Evolutionary conservation across 2,888 invertebrate genomes (phyloP).

Genomic region (Baronia brevicornis): DNA sequence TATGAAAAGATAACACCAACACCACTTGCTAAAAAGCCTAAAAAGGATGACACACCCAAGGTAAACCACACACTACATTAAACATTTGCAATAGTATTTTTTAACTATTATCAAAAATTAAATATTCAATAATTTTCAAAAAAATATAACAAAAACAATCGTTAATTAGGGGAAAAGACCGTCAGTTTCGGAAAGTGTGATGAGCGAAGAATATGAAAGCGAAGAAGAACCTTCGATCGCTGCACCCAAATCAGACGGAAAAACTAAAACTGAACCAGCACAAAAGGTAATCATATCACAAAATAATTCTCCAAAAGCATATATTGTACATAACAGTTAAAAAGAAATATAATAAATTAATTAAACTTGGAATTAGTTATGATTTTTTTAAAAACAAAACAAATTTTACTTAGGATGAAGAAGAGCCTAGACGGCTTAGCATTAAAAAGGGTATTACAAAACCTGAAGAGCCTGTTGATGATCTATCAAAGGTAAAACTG

Average conservation of each 20-base stretch:
- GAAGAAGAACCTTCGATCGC: conserved; percentile 59
- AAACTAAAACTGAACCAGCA: conserved; percentile 43
- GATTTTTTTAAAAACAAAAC: too few relatives aligned
- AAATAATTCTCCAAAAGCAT: not conserved
- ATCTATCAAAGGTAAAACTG: conserved; percentile 57
- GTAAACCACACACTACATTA: conserved; percentile 48
- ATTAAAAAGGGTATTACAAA: conserved; percentile 61
- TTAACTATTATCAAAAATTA: conserved; percentile 12
- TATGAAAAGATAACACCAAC: conserved; percentile 78
- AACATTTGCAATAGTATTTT: conserved; percentile 27
- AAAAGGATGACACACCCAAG: conserved; percentile 63
- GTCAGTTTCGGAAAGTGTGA: conserved; percentile 59
- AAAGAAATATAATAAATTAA: not conserved
- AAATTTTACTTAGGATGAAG: conserved; percentile 40
- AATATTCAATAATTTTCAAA: conserved; percentile 13
- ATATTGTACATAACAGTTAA: not conserved
- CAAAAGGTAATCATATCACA: conserved; percentile 41
- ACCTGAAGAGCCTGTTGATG: conserved; percentile 61
- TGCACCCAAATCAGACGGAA: conserved; percentile 51
- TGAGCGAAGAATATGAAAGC: conserved; percentile 59
- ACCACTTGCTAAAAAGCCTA: conserved; percentile 68
- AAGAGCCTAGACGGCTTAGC: conserved; percentile 50
- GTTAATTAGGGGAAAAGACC: conserved; percentile 56
- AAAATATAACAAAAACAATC: conserved; percentile 5
- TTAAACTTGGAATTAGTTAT: too few relatives aligned